These are phyloP conservation scores for Dexiosoma caninum DNA, from an alignment of 2,888 invertebrate genomes.

Conservation along the genomic window DNA sequence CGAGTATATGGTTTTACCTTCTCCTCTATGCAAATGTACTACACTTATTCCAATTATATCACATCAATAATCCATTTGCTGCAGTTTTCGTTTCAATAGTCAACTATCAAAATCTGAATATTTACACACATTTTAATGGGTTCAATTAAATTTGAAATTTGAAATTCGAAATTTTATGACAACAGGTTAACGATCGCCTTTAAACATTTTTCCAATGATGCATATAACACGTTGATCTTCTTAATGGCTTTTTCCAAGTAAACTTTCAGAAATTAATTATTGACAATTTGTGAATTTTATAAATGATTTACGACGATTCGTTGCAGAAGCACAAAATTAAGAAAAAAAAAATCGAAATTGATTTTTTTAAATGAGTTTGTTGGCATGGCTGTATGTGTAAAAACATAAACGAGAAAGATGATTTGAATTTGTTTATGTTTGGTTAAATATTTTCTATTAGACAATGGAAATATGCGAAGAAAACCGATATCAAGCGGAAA, in stretches of 20 bases:
- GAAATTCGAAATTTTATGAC: constrained; percentile 21
- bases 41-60: too few species aligned
- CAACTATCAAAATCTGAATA: constrained; percentile 15
- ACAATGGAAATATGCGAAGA: neutral
- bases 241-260: constrained; percentile 32
- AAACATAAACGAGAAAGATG: neutral
- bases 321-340: constrained; percentile 3
- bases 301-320: constrained; percentile 42
- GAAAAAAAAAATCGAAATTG: neutral
- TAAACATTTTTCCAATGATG: constrained; percentile 16
- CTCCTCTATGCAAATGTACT: too few species aligned
- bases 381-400: neutral
- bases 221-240: neutral
- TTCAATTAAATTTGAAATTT: constrained; percentile 37
- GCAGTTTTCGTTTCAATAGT: neutral
- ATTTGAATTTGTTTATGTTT: constrained; percentile 34
- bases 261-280: constrained; percentile 52
- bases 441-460: neutral
- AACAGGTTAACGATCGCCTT: constrained; percentile 46
- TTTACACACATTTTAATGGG: constrained; percentile 41
- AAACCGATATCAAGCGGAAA: neutral
- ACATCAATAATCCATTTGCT: neutral
- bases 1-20: too few species aligned
- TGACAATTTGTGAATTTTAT: constrained; percentile 58
- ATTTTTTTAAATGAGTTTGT: constrained; percentile 30